Evolutionary conservation across 2,113 vertebrate species (phyloP).

Genomic region (Notothenia rossii): DNA sequence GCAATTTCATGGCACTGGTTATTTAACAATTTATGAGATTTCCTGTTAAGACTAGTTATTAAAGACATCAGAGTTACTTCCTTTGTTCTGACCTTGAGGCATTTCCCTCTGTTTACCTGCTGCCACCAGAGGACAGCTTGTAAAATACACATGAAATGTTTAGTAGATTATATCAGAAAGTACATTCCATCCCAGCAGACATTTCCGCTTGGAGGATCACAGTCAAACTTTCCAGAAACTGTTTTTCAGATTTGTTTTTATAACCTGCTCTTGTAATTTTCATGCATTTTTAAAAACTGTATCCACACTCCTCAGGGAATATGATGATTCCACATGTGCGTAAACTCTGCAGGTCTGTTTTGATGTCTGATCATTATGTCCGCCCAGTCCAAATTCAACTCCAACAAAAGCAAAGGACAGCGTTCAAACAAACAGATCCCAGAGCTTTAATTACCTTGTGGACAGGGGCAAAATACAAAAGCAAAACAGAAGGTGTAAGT

Average conservation of each 20-base stretch:
- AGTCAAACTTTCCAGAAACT: slow-evolving; percentile 36
- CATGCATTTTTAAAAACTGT: background rate
- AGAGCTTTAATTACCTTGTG: no score
- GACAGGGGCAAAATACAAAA: no score
- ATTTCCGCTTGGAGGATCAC: slow-evolving; percentile 1
- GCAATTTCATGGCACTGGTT: slow-evolving; percentile 38
- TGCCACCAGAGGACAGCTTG: background rate
- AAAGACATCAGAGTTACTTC: background rate
- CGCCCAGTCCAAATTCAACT: no score
- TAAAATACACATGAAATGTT: slow-evolving; percentile 8
- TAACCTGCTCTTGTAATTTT: slow-evolving; percentile 14
- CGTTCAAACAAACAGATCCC: no score
- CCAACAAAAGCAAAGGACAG: no score
- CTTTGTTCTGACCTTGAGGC: background rate
- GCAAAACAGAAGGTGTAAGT: no score
- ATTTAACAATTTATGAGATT: no score
- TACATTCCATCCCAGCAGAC: slow-evolving; percentile 18
- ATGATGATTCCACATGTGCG: background rate
- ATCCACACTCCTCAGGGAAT: background rate
- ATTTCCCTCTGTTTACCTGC: slow-evolving; percentile 14
- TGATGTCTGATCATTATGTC: no score
- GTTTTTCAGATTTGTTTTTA: background rate
- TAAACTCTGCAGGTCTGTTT: background rate
- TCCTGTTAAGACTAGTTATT: background rate
- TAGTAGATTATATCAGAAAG: slow-evolving; percentile 4